Conservation (phyloP, 2,113 vertebrate genomes). For the Scopus umbretta region DNA sequence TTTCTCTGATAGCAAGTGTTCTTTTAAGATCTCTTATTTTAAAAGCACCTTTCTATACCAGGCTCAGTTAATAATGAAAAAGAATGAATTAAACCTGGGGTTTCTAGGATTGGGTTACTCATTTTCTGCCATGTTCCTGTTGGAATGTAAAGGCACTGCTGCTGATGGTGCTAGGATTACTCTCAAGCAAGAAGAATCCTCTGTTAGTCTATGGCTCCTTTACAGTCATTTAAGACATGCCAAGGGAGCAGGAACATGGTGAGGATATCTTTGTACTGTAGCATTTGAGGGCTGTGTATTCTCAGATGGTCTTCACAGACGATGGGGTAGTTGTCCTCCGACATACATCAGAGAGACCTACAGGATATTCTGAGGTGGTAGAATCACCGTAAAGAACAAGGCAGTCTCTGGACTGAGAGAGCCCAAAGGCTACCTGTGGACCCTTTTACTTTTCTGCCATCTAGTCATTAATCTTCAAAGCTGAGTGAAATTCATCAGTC, state of each 20-base stretch:
- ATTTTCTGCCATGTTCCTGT: background rate
- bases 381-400: background rate
- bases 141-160: background rate
- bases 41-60: background rate
- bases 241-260: background rate
- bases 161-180: background rate
- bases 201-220: background rate
- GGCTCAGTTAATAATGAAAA: background rate
- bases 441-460: background rate
- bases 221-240: background rate
- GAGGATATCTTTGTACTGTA: background rate
- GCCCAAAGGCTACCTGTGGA: background rate
- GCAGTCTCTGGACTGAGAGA: background rate
- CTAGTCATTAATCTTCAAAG: accelerated
- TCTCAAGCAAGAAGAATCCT: background rate
- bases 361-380: background rate
- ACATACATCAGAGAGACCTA: background rate
- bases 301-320: background rate
- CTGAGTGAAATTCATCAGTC: background rate
- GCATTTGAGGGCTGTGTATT: background rate
- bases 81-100: background rate
- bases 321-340: background rate
- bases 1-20: background rate
- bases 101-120: background rate
- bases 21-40: background rate